Evolutionary conservation across 2,797 vertebrate species (phyloP), one percentile per base, ranked within the genome.

Genomic region (Tragopan temminckii): DNA sequence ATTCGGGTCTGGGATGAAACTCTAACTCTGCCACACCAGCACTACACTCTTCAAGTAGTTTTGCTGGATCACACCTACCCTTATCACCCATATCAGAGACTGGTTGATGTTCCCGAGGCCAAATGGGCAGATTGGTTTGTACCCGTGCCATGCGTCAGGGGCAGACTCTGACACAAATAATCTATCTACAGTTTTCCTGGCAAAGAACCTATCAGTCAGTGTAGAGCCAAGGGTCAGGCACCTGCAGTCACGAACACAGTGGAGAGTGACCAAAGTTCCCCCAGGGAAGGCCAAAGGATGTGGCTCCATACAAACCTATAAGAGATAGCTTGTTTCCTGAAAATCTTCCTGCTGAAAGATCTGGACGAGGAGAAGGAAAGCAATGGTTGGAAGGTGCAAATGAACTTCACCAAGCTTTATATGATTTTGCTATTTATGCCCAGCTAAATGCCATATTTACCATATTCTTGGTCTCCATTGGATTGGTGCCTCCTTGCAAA

Each of bases 1-100:
- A 19, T 40, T 46, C 14, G 1, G 14, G 70, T 25, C 23, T 72
- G 35, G 11, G 5, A 21, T 55, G 36, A 58, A 61, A 24, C 29
- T 38, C 35, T 36, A 62, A 38, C 5, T 58, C 66, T 53, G 1
- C 18, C 18, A 69, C 12, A 2, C 6, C 1, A 3, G 0, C 9
- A 25, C 64, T 67, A 58, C 5, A 12, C 9, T 58, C 7, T 36
- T n/a, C 13, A 11, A 18, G 16, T 8, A 52, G 9, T 13, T 82
- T 77, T 77, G 53, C 52, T 18, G 18, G n/a, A 21, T 31, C 55
- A 25, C 4, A 13, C 8, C 27, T 43, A 13, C 11, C 43, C 21
- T 81, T 46, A 18, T 15, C 31, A 10, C 7, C 17, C 15, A 14
- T 71, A 24, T 29, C 42, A 71, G 68, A 68, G 25, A 19, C 3